A percentile compares a stretch with the other conserved stretches of the same genome.
Conservation (phyloP, 2,113 vertebrate species). For the Sinocyclocheilus anshuiensis region DNA sequence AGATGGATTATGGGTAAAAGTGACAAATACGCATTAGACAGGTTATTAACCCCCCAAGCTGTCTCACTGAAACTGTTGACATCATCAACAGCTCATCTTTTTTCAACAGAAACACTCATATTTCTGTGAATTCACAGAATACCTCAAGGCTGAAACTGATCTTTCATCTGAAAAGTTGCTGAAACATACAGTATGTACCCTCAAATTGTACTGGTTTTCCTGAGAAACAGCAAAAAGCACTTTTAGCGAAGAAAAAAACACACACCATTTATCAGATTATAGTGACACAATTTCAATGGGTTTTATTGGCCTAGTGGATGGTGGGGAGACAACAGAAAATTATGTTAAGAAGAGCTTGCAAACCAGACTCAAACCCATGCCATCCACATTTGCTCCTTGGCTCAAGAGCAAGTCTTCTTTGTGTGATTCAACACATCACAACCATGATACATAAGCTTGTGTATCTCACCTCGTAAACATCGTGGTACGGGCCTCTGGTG, state of each 20-base stretch:
- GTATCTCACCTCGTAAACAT: conserved; percentile 79
- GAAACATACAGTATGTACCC: not conserved
- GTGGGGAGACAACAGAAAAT: not conserved
- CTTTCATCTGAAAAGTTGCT: not conserved
- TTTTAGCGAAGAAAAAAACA: not conserved
- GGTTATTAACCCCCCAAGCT: not conserved
- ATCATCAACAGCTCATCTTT: conserved; percentile 29
- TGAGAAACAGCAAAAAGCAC: not conserved
- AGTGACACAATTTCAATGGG: not conserved
- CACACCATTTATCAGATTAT: not conserved
- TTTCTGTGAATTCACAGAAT: not conserved
- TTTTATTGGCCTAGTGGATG: not conserved
- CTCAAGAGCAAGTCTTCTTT: not conserved
- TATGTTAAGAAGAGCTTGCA: not conserved
- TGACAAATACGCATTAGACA: not conserved
- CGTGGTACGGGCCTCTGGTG: conserved; percentile 69
- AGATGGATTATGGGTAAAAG: not conserved
- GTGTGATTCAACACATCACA: not conserved
- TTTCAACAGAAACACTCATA: conserved; percentile 7
- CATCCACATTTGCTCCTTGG: not conserved
- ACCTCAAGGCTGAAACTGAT: not conserved
- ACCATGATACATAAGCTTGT: not conserved
- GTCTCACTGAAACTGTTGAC: conserved; percentile 37
- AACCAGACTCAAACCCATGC: not conserved
- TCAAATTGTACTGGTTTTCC: not conserved